Percentiles rank a stretch among this genome's conserved stretches.
Conservation (phyloP, 2,113 vertebrate genomes). For the Bungarus multicinctus region DNA sequence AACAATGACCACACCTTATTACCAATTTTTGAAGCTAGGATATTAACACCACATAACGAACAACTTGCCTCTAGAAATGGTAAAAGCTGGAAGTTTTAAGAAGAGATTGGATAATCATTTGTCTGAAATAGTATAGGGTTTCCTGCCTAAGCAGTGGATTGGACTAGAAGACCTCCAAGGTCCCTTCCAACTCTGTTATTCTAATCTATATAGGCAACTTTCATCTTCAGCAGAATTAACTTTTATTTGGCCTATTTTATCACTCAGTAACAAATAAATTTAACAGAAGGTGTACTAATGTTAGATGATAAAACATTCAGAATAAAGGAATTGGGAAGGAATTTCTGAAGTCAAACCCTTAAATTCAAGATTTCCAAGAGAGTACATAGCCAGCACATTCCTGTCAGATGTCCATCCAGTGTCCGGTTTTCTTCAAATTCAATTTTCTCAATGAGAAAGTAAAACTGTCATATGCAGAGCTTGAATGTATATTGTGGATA, state of each 20-base stretch:
- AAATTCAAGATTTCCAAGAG: neutral
- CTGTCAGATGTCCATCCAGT: neutral
- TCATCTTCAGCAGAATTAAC: neutral
- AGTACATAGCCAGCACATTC: neutral
- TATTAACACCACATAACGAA: neutral
- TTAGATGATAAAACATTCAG: neutral
- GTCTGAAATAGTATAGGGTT: too few species aligned
- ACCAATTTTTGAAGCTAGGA: neutral
- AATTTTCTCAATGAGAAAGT: neutral
- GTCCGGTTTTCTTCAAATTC: neutral
- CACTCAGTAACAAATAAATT: neutral
- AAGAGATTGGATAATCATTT: too few species aligned
- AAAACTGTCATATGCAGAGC: neutral
- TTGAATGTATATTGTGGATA: neutral
- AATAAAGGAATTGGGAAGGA: neutral
- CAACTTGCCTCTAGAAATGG: too few species aligned
- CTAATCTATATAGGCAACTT: neutral
- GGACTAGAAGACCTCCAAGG: too few species aligned
- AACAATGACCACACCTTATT: neutral
- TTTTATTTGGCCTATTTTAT: neutral
- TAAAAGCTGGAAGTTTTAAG: too few species aligned
- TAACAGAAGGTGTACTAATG: neutral
- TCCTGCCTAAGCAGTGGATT: too few species aligned
- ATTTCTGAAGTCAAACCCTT: neutral
- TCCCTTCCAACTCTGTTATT: too few species aligned